These are phyloP conservation scores for Arremon aurantiirostris DNA, from an alignment of 2,797 vertebrate species.

Conservation along the genomic window DNA sequence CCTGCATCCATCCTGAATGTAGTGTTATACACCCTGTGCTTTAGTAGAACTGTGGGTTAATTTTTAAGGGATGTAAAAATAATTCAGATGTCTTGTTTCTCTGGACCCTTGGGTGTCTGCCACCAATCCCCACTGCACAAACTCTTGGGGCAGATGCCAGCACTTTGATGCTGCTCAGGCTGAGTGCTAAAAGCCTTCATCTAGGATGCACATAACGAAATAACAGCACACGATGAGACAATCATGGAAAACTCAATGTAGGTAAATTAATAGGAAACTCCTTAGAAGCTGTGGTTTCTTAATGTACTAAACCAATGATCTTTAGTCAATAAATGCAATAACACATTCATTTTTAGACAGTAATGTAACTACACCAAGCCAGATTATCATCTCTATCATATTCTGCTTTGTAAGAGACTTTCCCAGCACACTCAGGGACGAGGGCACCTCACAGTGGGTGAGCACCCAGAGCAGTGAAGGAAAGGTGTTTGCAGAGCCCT, in stretches of 20 bases:
- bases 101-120: not conserved
- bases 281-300: conserved; percentile 16
- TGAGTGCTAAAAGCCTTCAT: conserved; percentile 15
- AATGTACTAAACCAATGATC: conserved; percentile 31
- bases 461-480: not conserved
- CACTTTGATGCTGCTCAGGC: not conserved
- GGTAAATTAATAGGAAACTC: conserved; percentile 48
- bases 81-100: not conserved
- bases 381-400: not conserved
- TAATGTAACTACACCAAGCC: not conserved
- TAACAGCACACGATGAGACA: not conserved
- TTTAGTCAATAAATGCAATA: conserved; percentile 18
- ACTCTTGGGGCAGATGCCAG: not conserved
- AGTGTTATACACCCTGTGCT: not conserved
- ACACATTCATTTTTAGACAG: not conserved
- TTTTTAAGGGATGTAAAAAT: not conserved
- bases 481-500: not conserved
- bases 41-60: not conserved
- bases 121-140: not conserved
- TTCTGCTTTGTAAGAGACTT: conserved; percentile 8
- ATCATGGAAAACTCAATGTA: not conserved
- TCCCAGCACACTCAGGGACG: fast-evolving
- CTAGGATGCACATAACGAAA: not conserved
- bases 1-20: not conserved
- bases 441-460: not conserved